Base-by-base conservation (phyloP, 64 coral and sea anemone genomes). In the Pachyseris speciosa region DNA sequence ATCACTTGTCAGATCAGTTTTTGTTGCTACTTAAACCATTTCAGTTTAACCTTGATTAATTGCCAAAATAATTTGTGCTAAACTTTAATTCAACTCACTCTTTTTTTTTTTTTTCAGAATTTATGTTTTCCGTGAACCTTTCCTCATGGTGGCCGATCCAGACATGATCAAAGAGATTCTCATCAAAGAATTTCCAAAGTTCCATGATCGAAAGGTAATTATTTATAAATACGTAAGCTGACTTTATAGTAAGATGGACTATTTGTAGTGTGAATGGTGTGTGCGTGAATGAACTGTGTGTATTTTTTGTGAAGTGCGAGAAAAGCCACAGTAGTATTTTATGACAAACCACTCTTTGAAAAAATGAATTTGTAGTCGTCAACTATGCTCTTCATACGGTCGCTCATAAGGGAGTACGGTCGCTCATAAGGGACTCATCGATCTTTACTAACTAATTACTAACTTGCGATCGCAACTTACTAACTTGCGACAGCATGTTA, bases 141-240 rank as follows among this genome's bases (percentile, higher is more conserved):
- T 81, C 13, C 44, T 93, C 24, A 52, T 93, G 55, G 50, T 88
- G 2, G 86, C 43, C 55, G 89, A 91, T 84, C 89, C 89, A 40
- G 89, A 91, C 13, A 91, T 91, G 78, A 72, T 84, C 22, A 83
- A 91, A 84, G 63, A 91, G 24, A 91, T 91, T 19, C 50, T 83
- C 0, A 24, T 91, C 0, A 91, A 91, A 84, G 89, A 91, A 69
- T 91, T 91, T 31, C 33, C 66, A 36, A 91, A 91, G 48, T 91
- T 91, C 20, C 63, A 38, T 37, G 53, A 91, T 52, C 40, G 89
- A 39, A 81, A 41, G 77, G 77, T 81, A 43, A n/a, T 44, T 11
- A 78, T 45, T 6, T 45, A 45, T 4, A 45, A 45, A 45, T 45
- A 11, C 11, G 43, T 45, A 45, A n/a, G n/a, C n/a, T n/a, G n/a